Percentiles rank a stretch among this genome's conserved stretches.
These are phyloP conservation scores for Athrips mouffetella DNA, from an alignment of 2,888 invertebrate genomes.

Conservation along the genomic window DNA sequence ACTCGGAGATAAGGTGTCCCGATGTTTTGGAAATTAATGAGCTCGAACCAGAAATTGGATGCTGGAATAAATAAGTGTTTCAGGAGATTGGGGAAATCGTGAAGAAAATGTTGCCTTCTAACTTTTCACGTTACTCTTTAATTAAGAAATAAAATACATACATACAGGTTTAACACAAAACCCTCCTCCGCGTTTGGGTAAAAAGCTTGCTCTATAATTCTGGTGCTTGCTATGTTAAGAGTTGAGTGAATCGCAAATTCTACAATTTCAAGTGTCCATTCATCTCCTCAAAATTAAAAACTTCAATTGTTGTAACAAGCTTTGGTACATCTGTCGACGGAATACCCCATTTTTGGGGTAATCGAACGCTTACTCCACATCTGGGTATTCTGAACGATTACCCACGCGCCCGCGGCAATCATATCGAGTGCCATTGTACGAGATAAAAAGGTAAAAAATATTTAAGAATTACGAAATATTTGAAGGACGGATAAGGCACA, in stretches of 20 bases:
- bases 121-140: no score
- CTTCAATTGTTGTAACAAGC: neutral
- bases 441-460: constrained; percentile 62
- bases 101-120: no score
- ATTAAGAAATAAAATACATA: no score
- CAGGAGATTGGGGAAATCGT: constrained; percentile 6
- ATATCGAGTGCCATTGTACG: constrained; percentile 63
- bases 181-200: no score
- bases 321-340: constrained; percentile 15
- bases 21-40: constrained; percentile 37
- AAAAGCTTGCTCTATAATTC: no score
- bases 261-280: neutral
- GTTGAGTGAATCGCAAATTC: no score
- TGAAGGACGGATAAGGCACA: constrained; percentile 5
- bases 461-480: neutral
- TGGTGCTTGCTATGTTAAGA: no score
- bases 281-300: neutral
- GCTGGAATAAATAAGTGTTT: constrained; percentile 9
- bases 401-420: constrained; percentile 50
- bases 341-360: constrained; percentile 24
- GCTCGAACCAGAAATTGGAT: constrained; percentile 14
- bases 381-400: constrained; percentile 26
- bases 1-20: constrained; percentile 52
- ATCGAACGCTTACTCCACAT: constrained; percentile 18
- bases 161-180: no score